Conservation (phyloP, 2,797 vertebrate genomes). For the Sandelia bainsii region DNA sequence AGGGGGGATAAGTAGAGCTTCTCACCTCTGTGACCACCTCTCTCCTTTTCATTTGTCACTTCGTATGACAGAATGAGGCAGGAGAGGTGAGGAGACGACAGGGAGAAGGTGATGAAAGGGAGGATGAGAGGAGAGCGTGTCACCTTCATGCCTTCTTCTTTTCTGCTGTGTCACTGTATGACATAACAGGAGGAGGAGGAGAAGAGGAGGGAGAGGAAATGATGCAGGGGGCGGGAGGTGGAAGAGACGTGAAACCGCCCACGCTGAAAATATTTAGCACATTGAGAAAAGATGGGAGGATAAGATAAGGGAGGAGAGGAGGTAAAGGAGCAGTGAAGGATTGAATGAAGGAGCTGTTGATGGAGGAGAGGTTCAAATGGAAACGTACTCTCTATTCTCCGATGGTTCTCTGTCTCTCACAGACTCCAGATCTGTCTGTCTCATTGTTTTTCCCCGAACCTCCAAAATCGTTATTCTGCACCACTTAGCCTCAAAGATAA, state of each 20-base stretch:
- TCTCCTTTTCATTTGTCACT: slow-evolving; percentile 39
- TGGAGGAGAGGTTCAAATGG: not conserved
- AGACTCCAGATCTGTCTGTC: slow-evolving; percentile 3
- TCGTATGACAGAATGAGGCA: slow-evolving; percentile 35
- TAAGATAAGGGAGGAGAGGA: not conserved
- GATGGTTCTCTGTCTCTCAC: not conserved
- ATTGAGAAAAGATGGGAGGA: too few species aligned
- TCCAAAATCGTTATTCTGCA: not conserved
- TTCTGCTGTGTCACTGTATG: slow-evolving; percentile 26
- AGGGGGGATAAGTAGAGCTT: not conserved
- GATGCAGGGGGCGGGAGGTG: too few species aligned
- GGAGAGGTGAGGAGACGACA: slow-evolving; percentile 36
- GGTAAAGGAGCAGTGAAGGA: not conserved
- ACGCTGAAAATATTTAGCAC: too few species aligned
- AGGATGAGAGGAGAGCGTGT: slow-evolving; percentile 22
- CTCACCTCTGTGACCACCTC: slow-evolving; percentile 22
- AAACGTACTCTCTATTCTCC: slow-evolving; percentile 4
- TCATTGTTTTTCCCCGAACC: slow-evolving; percentile 5
- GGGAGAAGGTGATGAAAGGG: slow-evolving; percentile 36
- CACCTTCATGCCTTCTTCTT: slow-evolving; percentile 34
- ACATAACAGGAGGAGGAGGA: slow-evolving; percentile 1
- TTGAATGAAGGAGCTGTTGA: not conserved
- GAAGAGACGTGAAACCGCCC: too few species aligned
- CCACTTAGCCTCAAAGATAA: not conserved
- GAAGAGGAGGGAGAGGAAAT: not conserved